Evolutionary conservation across 2,797 vertebrate species (phyloP).

Genomic region (Phylloscopus collybita): DNA sequence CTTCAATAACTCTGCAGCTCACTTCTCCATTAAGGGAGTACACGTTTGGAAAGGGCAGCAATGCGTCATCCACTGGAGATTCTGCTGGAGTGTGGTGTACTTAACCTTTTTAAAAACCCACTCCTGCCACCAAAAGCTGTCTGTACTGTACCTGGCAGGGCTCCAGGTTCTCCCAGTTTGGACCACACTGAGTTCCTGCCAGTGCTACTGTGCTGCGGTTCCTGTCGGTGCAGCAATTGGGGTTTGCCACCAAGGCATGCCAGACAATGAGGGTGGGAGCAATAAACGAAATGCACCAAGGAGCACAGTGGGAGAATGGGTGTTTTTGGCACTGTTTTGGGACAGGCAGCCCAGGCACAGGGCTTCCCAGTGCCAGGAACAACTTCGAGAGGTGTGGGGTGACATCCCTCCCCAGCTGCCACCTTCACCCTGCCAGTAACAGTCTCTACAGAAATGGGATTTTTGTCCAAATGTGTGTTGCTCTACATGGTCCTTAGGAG

Average conservation of each 20-base stretch:
- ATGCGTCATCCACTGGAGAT: not conserved
- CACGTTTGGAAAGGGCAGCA: not conserved
- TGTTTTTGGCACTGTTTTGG: not conserved
- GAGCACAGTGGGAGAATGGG: not conserved
- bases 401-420: not conserved
- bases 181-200: not conserved
- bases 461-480: not conserved
- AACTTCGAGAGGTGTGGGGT: not conserved
- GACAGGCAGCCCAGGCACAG: not conserved
- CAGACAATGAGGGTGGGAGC: not conserved
- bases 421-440: not conserved
- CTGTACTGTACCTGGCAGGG: not conserved
- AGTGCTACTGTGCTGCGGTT: not conserved
- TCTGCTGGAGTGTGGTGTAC: not conserved
- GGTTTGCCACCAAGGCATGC: not conserved
- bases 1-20: not conserved
- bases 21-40: not conserved
- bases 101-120: not conserved
- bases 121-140: not conserved
- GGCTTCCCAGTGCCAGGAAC: not conserved
- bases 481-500: not conserved
- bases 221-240: not conserved
- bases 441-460: not conserved
- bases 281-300: not conserved
- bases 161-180: not conserved